Evolutionary conservation across 2,888 invertebrate species (phyloP).

Genomic region (Emmelina monodactyla): DNA sequence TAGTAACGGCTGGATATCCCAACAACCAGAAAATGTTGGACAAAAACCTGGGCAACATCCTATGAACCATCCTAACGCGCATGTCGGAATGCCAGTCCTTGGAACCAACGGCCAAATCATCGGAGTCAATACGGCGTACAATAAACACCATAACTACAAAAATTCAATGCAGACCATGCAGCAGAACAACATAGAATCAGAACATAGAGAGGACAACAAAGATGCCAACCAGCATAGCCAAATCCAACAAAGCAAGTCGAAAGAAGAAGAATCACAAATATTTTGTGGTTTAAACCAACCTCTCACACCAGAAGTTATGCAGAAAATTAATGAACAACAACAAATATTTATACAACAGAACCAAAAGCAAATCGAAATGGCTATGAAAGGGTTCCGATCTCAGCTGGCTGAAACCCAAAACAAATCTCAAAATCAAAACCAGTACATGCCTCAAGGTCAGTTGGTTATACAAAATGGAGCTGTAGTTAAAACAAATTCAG

Average conservation of each 20-base stretch:
- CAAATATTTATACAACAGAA: conserved; percentile 65
- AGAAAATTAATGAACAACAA: conserved; percentile 64
- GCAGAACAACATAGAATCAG: conserved; percentile 26
- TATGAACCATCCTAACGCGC: conserved; percentile 26
- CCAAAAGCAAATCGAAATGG: conserved; percentile 61
- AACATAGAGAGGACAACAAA: conserved; percentile 40
- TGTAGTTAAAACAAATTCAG: conserved; percentile 56
- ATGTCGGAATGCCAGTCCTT: conserved; percentile 45
- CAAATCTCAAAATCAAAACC: conserved; percentile 34
- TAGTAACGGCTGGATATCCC: conserved; percentile 57
- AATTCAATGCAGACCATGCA: conserved; percentile 23
- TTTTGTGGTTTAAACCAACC: conserved; percentile 55
- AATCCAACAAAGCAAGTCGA: conserved; percentile 26
- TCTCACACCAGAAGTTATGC: conserved; percentile 60
- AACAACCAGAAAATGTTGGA: conserved; percentile 37
- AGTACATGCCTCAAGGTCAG: conserved; percentile 45
- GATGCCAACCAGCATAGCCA: conserved; percentile 25
- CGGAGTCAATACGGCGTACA: conserved; percentile 58
- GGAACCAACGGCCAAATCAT: conserved; percentile 69
- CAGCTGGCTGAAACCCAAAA: conserved; percentile 40
- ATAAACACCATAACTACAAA: conserved; percentile 35
- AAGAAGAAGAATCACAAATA: conserved; percentile 52
- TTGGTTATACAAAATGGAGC: conserved; percentile 56
- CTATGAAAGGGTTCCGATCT: conserved; percentile 55
- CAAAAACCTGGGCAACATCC: conserved; percentile 29